A percentile compares a stretch with the other conserved stretches of the same genome.
Evolutionary conservation across 2,113 vertebrate species (phyloP).

Genomic region (Accipiter cooperii): DNA sequence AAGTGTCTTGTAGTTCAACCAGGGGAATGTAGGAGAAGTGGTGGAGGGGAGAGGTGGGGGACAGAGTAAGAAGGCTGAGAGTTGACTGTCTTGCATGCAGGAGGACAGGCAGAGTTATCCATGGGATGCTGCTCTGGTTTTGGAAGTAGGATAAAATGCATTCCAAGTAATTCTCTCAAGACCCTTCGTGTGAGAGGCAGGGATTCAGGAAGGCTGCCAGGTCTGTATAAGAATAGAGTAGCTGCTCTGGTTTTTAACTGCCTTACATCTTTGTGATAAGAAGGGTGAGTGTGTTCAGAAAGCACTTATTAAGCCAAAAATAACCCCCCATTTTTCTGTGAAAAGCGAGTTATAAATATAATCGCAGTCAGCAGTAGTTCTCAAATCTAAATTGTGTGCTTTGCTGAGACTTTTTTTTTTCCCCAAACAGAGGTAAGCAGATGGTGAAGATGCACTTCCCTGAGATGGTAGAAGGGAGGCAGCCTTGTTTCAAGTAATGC

Average conservation of each 20-base stretch:
- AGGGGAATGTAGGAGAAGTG: background rate
- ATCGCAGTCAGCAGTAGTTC: slow-evolving; percentile 53
- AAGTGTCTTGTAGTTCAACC: background rate
- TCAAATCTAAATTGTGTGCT: slow-evolving; percentile 56
- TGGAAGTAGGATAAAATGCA: background rate
- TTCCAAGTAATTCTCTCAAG: background rate
- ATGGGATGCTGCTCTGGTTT: background rate
- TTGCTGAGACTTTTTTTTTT: slow-evolving; percentile 39
- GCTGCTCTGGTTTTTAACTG: slow-evolving; percentile 53
- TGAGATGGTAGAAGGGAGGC: slow-evolving; percentile 81
- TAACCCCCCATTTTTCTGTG: slow-evolving; percentile 62
- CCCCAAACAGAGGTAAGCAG: slow-evolving; percentile 22
- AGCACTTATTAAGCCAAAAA: slow-evolving; percentile 65
- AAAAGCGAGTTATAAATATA: slow-evolving; percentile 55
- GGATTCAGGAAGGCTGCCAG: background rate
- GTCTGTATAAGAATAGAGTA: background rate
- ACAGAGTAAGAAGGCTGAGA: background rate
- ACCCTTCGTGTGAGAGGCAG: background rate
- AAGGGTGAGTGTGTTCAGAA: slow-evolving; percentile 35
- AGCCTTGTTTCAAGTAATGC: slow-evolving; percentile 91
- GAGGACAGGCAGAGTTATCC: background rate
- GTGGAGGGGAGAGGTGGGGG: background rate
- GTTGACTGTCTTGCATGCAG: background rate
- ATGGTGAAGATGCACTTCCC: slow-evolving; percentile 69
- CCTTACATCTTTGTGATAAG: slow-evolving; percentile 54